Evolutionary conservation across 2,797 vertebrate species (phyloP).

Genomic region (Arrhamphus sclerolepis): DNA sequence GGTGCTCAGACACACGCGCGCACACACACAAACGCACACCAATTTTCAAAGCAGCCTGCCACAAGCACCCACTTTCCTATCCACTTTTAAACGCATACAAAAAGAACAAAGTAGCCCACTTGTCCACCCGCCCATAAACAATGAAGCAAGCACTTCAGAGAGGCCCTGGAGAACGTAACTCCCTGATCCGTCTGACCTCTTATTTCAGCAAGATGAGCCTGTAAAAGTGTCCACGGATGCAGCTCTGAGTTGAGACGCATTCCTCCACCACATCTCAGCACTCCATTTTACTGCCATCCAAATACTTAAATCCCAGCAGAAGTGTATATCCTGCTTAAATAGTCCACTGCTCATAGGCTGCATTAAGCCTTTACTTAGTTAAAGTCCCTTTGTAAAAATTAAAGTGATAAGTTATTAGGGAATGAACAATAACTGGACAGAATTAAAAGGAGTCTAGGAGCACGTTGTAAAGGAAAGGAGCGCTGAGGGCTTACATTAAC

Average conservation of each 20-base stretch:
- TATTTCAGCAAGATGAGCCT: slow-evolving; percentile 35
- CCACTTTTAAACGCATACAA: slow-evolving; percentile 25
- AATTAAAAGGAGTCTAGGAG: slow-evolving; percentile 38
- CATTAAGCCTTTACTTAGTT: slow-evolving; percentile 37
- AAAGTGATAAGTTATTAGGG: slow-evolving; percentile 46
- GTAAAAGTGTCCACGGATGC: slow-evolving; percentile 38
- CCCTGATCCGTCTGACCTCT: slow-evolving; percentile 22
- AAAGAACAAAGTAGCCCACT: slow-evolving; percentile 8
- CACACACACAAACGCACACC: slow-evolving; percentile 9
- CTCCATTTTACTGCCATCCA: slow-evolving; percentile 34
- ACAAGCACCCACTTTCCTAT: not conserved
- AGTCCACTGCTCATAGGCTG: slow-evolving; percentile 48
- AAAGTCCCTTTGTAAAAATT: slow-evolving; percentile 45
- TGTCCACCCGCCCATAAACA: slow-evolving; percentile 22
- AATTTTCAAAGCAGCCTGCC: slow-evolving; percentile 1
- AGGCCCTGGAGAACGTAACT: slow-evolving; percentile 22
- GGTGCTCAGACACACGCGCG: slow-evolving; percentile 2
- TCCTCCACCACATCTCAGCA: slow-evolving; percentile 28
- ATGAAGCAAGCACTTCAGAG: slow-evolving; percentile 22
- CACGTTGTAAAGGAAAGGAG: slow-evolving; percentile 28
- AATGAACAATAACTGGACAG: slow-evolving; percentile 29
- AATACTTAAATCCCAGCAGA: slow-evolving; percentile 33
- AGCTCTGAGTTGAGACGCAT: slow-evolving; percentile 16
- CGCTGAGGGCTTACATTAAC: slow-evolving; percentile 33
- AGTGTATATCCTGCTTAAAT: slow-evolving; percentile 64